Evolutionary conservation across 37 sponge, comb jelly and placozoan species (phyloP), one percentile per base, ranked within the genome.

Genomic region (Haliclona indistincta): DNA sequence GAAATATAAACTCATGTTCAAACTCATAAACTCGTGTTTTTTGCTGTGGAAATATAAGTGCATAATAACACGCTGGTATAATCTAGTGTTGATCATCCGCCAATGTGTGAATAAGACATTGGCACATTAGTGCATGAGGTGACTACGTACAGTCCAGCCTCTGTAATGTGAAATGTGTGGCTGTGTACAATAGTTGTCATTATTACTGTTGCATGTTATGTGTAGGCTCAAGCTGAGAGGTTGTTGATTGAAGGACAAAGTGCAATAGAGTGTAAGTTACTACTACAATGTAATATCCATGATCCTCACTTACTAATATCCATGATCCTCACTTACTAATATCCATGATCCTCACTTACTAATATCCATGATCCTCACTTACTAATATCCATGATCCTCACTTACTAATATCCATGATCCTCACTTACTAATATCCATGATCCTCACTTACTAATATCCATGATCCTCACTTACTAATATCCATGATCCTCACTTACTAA

Each of bases 171-270:
- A n/a, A n/a, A n/a, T n/a, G n/a, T n/a, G n/a, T n/a, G n/a, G n/a
- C n/a, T n/a, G n/a, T n/a, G n/a, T n/a, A n/a, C n/a, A n/a, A n/a
- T n/a, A n/a, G n/a, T n/a, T n/a, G n/a, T n/a, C n/a, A n/a, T n/a
- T n/a, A n/a, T n/a, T n/a, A n/a, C n/a, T n/a, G n/a, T n/a, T n/a
- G n/a, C n/a, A n/a, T n/a, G n/a, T n/a, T n/a, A n/a, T n/a, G n/a
- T n/a, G 2, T 79, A 89, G 75, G 95, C 95, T 20, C 81, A 83
- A 42, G 91, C 95, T 38, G 91, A 94, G 72, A 86, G 72, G 73
- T 73, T 90, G 45, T 82, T 94, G 55, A 94, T 94, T 67, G 95
- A 94, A 43, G 92, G 95, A 30, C 81, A 91, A 64, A 90, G 92
- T 87, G 95, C 81, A 25, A 94, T 94, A 67, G 95, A 90, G 42